Conservation (phyloP, 2,888 invertebrate species). For the Tolmerus cingulatus region DNA sequence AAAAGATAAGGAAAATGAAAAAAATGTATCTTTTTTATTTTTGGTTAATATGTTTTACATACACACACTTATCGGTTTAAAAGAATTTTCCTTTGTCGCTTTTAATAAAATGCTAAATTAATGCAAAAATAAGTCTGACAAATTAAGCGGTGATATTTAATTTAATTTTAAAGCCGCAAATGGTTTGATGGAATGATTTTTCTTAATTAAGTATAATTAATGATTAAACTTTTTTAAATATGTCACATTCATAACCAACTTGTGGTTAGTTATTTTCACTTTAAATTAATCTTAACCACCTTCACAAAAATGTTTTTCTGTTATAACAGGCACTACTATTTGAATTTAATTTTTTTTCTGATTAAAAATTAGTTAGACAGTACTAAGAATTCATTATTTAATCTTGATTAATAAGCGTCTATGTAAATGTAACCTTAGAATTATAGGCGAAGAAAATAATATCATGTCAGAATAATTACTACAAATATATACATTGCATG, state of each 20-base stretch:
- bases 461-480: no score
- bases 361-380: background rate
- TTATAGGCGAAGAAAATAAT: no score
- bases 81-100: background rate
- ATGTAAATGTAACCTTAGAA: background rate
- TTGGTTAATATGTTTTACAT: no score
- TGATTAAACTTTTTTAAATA: background rate
- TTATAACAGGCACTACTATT: background rate
- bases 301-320: background rate
- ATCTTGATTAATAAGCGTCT: background rate
- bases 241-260: background rate
- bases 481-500: no score
- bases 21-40: background rate
- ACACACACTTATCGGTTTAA: background rate
- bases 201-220: background rate
- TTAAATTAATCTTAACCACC: background rate
- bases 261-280: background rate
- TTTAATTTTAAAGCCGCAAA: background rate
- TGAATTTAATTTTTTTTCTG: background rate
- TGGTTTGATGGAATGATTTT: background rate
- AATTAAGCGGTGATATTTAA: background rate
- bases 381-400: background rate
- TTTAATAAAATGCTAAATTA: background rate
- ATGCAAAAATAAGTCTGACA: background rate
- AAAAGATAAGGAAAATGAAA: background rate